phyloP scores from a whole-genome alignment of 92 coral and sea anemone species.

The Hydrozoanthus gracilis region DNA sequence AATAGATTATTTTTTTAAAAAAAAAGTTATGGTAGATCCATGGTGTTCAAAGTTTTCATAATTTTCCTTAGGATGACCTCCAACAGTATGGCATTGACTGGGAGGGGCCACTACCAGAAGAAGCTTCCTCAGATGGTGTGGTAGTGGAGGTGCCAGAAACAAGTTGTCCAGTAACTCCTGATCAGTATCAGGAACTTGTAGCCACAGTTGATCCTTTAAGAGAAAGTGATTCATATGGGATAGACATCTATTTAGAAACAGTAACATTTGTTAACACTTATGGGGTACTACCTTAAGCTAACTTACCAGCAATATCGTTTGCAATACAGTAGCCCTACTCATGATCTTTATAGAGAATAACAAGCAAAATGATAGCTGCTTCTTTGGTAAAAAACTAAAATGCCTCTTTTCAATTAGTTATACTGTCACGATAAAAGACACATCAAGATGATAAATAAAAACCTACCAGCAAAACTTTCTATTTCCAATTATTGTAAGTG shows the following conservation, averaged over 20 bases:
- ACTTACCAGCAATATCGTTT: neutral
- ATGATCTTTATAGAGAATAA: neutral
- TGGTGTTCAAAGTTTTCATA: neutral
- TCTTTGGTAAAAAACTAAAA: neutral
- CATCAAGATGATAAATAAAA: no score
- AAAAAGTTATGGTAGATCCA: neutral
- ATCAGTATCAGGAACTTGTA: conserved; percentile 39
- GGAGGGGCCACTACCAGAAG: conserved; percentile 58
- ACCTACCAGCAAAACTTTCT: neutral
- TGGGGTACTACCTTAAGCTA: neutral
- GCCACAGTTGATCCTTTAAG: conserved; percentile 44
- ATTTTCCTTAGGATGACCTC: conserved; percentile 50
- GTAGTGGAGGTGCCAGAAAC: conserved; percentile 55
- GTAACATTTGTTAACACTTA: conserved; percentile 35
- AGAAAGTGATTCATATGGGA: conserved; percentile 51
- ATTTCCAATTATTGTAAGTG: neutral
- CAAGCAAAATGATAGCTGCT: neutral
- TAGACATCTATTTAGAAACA: conserved; percentile 54
- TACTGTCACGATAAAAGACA: no score
- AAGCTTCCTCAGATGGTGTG: neutral
- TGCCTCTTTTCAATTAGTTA: neutral
- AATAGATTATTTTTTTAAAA: no score
- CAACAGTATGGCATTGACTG: conserved; percentile 59
- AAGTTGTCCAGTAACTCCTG: conserved; percentile 13
- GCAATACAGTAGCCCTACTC: neutral